Base-by-base conservation (phyloP, 2,113 vertebrate species). In the Megaleporinus macrocephalus region DNA sequence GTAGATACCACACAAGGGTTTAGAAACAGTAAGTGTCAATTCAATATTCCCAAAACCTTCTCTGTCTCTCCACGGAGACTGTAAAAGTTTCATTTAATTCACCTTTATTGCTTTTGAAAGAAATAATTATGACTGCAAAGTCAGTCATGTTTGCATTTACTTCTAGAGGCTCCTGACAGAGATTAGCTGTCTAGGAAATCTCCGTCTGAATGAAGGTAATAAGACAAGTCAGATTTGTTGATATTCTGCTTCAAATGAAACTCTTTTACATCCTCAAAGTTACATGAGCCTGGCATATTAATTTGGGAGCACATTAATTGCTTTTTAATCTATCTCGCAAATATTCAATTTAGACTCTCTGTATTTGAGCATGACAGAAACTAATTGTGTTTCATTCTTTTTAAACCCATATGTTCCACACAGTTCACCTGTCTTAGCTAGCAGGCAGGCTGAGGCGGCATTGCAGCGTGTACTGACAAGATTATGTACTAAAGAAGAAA, bases 281-380 rank as follows among this genome's bases (percentile, higher is more conserved):
- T 27, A 55, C 72, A n/a, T 47, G 80, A 44, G 47, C 59, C 36
- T 63, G 12, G 27, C 10, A 26, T 53, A 36, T 80, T 53, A 73
- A 73, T 73, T 73, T 73, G 13, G 5, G 59, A 33, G 22, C 70
- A 65, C 62, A 80, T 80, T 73, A 80, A 73, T 80, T 73, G 59
- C 41, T 12, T 80, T 80, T 80, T 73, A 80, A 65, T 73, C 70
- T 65, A 51, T 51, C 62, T 13, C 4, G n/a, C 57, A 61, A 73
- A 80, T 70, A 73, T 80, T 80, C 57, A 80, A 30, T 51, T 73
- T 59, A 80, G 59, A 27, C 2, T 16, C 36, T 29, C 24, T 69
- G 62, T 29, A 27, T 74, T 68, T 70, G 73, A 61, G 73, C 65
- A 49, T 49, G 76, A 73, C 69, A 73, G 30, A 78, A 65, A 83